Evolutionary conservation across 2,797 vertebrate genomes (phyloP).

Genomic region (Octomys mimax): DNA sequence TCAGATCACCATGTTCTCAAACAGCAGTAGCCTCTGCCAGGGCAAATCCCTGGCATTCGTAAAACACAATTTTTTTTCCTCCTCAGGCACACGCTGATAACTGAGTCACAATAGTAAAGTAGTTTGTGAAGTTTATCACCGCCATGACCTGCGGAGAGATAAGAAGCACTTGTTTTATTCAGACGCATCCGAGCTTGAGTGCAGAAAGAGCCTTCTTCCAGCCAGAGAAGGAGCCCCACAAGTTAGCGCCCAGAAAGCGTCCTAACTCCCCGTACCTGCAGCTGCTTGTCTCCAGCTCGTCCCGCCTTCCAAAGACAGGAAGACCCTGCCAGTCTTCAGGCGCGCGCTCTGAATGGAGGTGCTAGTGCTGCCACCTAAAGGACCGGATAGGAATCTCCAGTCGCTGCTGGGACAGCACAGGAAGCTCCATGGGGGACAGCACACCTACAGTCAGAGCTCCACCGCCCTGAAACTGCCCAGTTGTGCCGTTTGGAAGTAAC

Average conservation of each 20-base stretch:
- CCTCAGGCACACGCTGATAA: background rate
- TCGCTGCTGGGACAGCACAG: background rate
- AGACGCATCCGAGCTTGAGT: background rate
- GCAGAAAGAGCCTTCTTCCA: background rate
- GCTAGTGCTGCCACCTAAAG: background rate
- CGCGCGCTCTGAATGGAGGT: background rate
- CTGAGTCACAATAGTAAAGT: background rate
- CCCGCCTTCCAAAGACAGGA: background rate
- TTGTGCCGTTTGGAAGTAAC: background rate
- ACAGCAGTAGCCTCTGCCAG: conserved; percentile 44
- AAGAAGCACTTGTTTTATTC: background rate
- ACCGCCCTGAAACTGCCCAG: background rate
- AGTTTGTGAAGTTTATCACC: background rate
- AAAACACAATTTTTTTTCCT: background rate
- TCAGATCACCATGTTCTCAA: background rate
- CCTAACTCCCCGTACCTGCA: background rate
- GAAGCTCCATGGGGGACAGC: too few relatives aligned
- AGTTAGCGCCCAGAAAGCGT: background rate
- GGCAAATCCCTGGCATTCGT: background rate
- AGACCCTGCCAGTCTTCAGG: background rate
- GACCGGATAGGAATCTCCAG: background rate
- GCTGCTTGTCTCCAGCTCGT: background rate
- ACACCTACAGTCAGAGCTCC: background rate
- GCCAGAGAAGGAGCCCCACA: background rate
- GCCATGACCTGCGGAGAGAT: background rate